Evolutionary conservation across 2,113 vertebrate genomes (phyloP).

Genomic region (Heterotilapia buettikoferi): DNA sequence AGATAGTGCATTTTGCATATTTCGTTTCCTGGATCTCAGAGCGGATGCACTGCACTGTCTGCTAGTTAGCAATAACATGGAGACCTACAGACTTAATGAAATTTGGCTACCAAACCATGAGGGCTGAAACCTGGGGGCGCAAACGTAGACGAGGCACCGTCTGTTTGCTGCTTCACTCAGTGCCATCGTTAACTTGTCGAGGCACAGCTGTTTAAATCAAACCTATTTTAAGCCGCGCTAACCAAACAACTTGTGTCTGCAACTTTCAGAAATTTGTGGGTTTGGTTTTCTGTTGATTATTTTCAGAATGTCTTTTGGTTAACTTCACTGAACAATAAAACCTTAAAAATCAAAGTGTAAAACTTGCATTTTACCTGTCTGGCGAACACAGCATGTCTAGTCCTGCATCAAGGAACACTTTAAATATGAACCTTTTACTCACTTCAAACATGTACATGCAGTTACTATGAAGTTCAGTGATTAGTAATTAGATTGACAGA

Average conservation of each 20-base stretch:
- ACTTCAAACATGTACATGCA: rapidly evolving
- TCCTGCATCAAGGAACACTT: not conserved
- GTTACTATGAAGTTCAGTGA: not conserved
- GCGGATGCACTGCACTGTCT: rapidly evolving
- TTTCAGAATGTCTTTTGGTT: not conserved
- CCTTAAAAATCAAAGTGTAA: rapidly evolving
- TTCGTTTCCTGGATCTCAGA: not conserved
- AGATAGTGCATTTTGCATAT: not conserved
- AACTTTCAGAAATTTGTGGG: rapidly evolving
- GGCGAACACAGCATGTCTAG: not conserved
- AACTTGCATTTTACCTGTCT: not conserved
- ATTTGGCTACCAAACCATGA: rapidly evolving
- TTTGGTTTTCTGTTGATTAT: not conserved
- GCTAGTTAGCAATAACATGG: not conserved
- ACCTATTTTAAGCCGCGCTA: not conserved
- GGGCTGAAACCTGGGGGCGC: rapidly evolving
- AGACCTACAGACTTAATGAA: not conserved
- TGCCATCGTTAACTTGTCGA: rapidly evolving
- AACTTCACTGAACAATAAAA: not conserved
- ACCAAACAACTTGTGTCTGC: rapidly evolving
- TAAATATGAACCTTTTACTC: not conserved
- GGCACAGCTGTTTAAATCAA: rapidly evolving
- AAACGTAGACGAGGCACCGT: rapidly evolving
- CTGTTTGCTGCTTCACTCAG: not conserved
- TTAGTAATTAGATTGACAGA: rapidly evolving